phyloP scores from a whole-genome alignment of 2,888 invertebrate genomes.

The Gerris lacustris region DNA sequence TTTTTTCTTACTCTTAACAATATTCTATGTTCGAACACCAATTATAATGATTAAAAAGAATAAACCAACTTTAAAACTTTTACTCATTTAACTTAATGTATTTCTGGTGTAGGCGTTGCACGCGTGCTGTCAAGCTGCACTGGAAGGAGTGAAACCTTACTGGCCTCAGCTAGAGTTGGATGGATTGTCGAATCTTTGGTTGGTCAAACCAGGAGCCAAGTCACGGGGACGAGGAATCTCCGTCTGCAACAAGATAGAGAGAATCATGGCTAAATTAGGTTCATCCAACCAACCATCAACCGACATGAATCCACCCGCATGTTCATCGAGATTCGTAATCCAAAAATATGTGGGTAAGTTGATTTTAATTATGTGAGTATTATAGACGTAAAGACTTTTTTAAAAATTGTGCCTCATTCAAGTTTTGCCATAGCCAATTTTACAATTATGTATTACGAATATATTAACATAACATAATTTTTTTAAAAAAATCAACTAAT shows the following conservation, averaged over 20 bases:
- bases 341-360: conserved; percentile 45
- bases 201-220: conserved; percentile 46
- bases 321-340: conserved; percentile 38
- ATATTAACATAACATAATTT: too few species aligned
- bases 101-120: conserved; percentile 28
- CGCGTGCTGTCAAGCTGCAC: conserved; percentile 28
- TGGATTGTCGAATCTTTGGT: conserved; percentile 44
- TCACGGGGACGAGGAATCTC: conserved; percentile 44
- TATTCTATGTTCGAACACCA: too few species aligned
- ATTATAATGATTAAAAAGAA: too few species aligned
- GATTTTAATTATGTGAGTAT: not conserved
- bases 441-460: too few species aligned
- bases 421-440: too few species aligned
- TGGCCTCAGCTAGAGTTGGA: conserved; percentile 35
- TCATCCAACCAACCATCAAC: conserved; percentile 15
- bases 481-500: too few species aligned
- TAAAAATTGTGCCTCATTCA: too few species aligned
- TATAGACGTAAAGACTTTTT: not conserved
- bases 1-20: too few species aligned
- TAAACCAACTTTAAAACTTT: too few species aligned
- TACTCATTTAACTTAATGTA: too few species aligned
- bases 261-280: conserved; percentile 35
- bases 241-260: conserved; percentile 41
- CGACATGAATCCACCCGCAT: not conserved
- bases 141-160: conserved; percentile 27